Base-by-base conservation (phyloP, 2,888 invertebrate genomes). In the Dolomedes plantarius region DNA sequence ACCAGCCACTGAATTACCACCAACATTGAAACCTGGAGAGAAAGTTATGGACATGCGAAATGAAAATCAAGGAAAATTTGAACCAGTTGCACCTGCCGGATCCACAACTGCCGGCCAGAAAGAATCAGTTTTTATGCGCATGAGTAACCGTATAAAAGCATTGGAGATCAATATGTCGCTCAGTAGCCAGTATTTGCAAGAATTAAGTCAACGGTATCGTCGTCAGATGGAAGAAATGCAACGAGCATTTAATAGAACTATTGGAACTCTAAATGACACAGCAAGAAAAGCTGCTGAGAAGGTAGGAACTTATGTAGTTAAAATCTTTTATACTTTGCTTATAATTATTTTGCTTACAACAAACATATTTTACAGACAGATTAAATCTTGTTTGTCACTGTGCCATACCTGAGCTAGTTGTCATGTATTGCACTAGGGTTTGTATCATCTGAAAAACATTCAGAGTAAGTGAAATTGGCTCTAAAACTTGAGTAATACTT, bases 171-270 rank as follows among this genome's bases (percentile, higher is more conserved):
- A 99, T 92, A 97, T 99, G 95, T 98, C 98, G 16, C 93, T 99
- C 56, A 98, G 98, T 89, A 96, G 96, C 86, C 97, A 98, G 91
- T 99, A 99, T 91, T 93, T 99, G 89, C 98, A 98, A 91, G 98
- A 99, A 91, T 92, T 99, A 89, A 98, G 98, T 92, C 94, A 96
- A 79, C 94, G 98, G 19, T 99, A 98, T 92, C 97, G 97, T 91
- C 97, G 96, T 90, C 98, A 98, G 92, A 97, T 98, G 72, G 98
- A 98, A 91, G 98, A 98, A 90, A 95, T 98, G 94, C 97, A 97
- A 91, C 92, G 88, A 71, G 90, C 91, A 50, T 90, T 92, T 50
- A 92, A 92, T 88, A 90, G 90, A 72, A 92, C 92, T 94, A 93
- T 96, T 39, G 92, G 93, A 29, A 94, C 94, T 71, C 93, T 92